A percentile compares a stretch with the other conserved stretches of the same genome.
Evolutionary conservation across 2,888 invertebrate species (phyloP).

Genomic region (Heliconius ismenius): DNA sequence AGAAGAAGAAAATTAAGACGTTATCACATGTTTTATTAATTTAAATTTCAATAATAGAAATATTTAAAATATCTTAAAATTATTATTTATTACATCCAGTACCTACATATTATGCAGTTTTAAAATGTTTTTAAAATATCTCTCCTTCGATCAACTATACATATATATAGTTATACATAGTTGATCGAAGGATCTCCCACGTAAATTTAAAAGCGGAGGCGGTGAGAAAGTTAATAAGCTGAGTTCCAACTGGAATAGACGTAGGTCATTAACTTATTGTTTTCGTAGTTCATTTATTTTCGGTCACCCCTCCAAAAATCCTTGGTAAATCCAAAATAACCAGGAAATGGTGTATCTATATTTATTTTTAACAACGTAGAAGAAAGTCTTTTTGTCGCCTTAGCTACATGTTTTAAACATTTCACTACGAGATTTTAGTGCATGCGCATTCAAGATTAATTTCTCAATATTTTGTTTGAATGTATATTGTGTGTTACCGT

Average conservation of each 20-base stretch:
- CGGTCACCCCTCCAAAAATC: slow-evolving; percentile 37
- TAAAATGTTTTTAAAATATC: no score
- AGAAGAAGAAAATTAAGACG: no score
- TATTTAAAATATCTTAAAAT: no score
- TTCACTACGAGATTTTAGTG: slow-evolving; percentile 2
- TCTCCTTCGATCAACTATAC: no score
- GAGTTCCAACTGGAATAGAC: slow-evolving; percentile 2
- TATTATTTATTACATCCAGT: no score
- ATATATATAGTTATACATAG: background rate
- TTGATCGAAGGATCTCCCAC: slow-evolving; percentile 20
- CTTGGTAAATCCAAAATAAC: slow-evolving; percentile 37
- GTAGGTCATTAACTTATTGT: slow-evolving; percentile 34
- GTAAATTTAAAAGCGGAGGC: slow-evolving; percentile 27
- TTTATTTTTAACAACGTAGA: slow-evolving; percentile 16
- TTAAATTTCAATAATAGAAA: no score
- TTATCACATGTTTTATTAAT: no score
- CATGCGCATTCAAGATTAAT: background rate
- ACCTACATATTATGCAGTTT: no score
- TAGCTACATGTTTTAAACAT: background rate
- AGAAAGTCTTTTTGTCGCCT: background rate
- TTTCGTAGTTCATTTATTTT: slow-evolving; percentile 38
- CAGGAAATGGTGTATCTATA: slow-evolving; percentile 36
- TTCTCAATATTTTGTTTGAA: background rate
- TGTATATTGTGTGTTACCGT: background rate
- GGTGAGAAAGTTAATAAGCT: slow-evolving; percentile 25